Conservation (phyloP, 2,113 vertebrate species). For the Sinocyclocheilus grahami region DNA sequence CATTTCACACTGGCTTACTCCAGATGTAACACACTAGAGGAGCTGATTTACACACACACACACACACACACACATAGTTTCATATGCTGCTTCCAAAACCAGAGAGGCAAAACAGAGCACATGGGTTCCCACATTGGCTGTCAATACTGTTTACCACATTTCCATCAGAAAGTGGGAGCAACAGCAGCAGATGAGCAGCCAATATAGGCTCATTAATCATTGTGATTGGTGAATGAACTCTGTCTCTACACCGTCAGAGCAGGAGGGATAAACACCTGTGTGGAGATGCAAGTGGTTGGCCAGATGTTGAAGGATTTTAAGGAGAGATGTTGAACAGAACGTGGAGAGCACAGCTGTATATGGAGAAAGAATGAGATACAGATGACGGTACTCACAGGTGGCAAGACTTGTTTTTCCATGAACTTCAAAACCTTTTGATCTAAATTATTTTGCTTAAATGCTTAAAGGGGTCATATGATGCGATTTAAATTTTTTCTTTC, state of each 20-base stretch:
- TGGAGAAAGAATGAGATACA: neutral
- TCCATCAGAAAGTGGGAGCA: conserved; percentile 40
- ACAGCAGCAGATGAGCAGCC: conserved; percentile 49
- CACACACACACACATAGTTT: neutral
- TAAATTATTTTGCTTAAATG: neutral
- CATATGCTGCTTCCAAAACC: conserved; percentile 12
- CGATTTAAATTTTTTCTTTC: too few species aligned
- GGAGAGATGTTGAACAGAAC: conserved; percentile 4
- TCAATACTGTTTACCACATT: conserved; percentile 37
- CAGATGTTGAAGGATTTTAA: conserved; percentile 47
- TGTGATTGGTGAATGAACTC: conserved; percentile 43
- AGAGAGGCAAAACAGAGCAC: conserved; percentile 10
- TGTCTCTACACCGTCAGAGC: conserved; percentile 1
- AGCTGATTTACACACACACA: neutral
- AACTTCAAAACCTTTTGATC: neutral
- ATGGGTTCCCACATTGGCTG: conserved; percentile 29
- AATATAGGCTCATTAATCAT: conserved; percentile 53
- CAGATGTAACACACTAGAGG: conserved; percentile 50
- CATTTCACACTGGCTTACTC: conserved; percentile 57
- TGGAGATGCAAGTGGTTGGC: conserved; percentile 30
- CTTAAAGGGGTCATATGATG: neutral
- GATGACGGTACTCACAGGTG: neutral
- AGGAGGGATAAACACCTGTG: conserved; percentile 48
- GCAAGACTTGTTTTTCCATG: neutral
- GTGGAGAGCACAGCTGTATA: conserved; percentile 29